A percentile compares a stretch with the other conserved stretches of the same genome.
Evolutionary conservation across 1,140 invertebrate species (phyloP).

Genomic region (Bombus impatiens): DNA sequence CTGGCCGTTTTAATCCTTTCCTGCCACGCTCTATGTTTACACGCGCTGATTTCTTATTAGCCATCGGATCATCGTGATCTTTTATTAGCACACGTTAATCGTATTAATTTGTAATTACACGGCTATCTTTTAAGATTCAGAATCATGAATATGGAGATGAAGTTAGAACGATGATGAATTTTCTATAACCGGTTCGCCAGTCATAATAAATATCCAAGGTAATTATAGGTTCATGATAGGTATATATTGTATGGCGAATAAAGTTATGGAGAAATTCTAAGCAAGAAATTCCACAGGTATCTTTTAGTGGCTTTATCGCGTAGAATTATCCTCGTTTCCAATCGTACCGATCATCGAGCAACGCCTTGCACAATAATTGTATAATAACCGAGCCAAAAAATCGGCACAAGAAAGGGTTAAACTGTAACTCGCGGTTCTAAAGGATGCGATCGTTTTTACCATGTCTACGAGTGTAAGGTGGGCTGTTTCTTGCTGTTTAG

Average conservation of each 20-base stretch:
- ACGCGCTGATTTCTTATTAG: constrained; percentile 1
- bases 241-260: neutral
- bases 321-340: neutral
- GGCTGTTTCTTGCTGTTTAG: constrained; percentile 54
- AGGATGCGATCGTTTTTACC: constrained; percentile 32
- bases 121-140: neutral
- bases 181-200: too few relatives aligned
- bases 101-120: constrained; percentile 7
- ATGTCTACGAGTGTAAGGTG: constrained; percentile 26
- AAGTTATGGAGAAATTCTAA: neutral
- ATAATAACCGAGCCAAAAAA: neutral
- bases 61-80: neutral
- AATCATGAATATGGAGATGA: neutral
- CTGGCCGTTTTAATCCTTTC: constrained; percentile 54
- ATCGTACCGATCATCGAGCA: neutral
- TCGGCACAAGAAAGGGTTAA: constrained; percentile 48
- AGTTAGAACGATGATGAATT: neutral
- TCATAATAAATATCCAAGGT: too few relatives aligned
- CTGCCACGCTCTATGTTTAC: constrained; percentile 29
- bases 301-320: neutral
- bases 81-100: constrained; percentile 22
- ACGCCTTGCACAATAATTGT: neutral
- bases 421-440: constrained; percentile 15
- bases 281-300: neutral
- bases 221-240: too few relatives aligned